These are phyloP conservation scores for Arrhopalites spinosus DNA, from an alignment of 2,888 invertebrate genomes.

Conservation along the genomic window DNA sequence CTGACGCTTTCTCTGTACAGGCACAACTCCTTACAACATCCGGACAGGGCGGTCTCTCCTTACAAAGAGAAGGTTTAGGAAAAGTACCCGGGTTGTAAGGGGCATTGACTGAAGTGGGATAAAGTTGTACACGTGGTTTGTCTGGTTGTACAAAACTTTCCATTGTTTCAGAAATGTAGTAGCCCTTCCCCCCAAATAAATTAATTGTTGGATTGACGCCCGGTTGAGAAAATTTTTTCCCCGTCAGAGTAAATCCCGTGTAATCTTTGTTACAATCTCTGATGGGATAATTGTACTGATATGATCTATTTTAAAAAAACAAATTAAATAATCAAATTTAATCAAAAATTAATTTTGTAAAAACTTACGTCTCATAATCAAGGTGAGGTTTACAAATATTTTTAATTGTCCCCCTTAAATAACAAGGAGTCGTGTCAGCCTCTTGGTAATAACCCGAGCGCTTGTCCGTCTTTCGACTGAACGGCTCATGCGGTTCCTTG, in stretches of 20 bases:
- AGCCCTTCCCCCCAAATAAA: constrained; percentile 17
- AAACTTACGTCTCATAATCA: constrained; percentile 18
- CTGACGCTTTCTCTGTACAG: too few relatives aligned
- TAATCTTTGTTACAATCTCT: constrained; percentile 8
- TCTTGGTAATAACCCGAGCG: constrained; percentile 23
- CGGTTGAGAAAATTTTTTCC: background rate
- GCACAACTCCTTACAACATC: background rate
- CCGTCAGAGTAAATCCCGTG: background rate
- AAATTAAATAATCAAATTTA: background rate
- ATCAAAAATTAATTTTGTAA: background rate
- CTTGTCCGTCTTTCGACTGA: constrained; percentile 15
- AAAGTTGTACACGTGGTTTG: constrained; percentile 18
- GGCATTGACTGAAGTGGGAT: background rate
- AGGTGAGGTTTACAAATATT: constrained; percentile 11
- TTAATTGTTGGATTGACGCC: constrained; percentile 1
- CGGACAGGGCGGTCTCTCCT: background rate
- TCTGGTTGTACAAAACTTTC: constrained; percentile 9
- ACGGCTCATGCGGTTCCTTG: constrained; percentile 14
- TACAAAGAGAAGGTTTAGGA: constrained; percentile 17
- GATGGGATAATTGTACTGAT: constrained; percentile 8
- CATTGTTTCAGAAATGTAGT: constrained; percentile 30
- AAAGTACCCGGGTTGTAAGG: background rate
- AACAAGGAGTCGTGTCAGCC: background rate
- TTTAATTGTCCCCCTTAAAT: background rate
- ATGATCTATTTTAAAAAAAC: background rate